Base-by-base conservation (phyloP, 2,888 invertebrate species). In the Orthosia gracilis region DNA sequence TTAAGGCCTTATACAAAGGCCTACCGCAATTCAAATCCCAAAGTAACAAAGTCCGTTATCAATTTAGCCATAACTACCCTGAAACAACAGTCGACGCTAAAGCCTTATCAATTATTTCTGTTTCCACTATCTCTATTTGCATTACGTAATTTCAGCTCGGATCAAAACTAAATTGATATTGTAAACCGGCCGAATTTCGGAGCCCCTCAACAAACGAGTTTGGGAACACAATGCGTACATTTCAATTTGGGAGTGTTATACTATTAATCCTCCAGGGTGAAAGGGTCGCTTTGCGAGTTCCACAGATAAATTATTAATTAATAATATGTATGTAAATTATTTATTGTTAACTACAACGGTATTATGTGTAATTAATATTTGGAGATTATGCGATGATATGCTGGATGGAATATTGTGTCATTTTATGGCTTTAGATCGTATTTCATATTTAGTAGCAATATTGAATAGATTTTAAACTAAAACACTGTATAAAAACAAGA, bases 161-260 rank as follows among this genome's bases (percentile, higher is more conserved):
- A 88, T 89, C 89, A 90, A 69, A 76, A 80, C 87, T 84, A 88
- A 90, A 90, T 90, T 90, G 90, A 89, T 90, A 86, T 84, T 85
- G 83, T 83, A 76, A 87, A 69, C 84, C 79, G 73, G 76, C 85
- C 74, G 74, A 88, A 83, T 85, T 85, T 70, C 70, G n/a, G 54
- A 81, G 77, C 58, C 50, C 64, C 67, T 31, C 49, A 47, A 40
- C 62, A 65, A 76, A 78, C 69, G 58, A 69, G 15, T 61, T 59
- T 58, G n/a, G 62, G 75, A 71, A 76, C 65, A 59, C 58, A 67
- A 70, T 82, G 78, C 78, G 80, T 76, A 78, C 84, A 74, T 83
- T 87, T 72, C 85, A 89, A 89, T 88, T 89, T 87, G 65, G 83
- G 21, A n/a, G 83, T n/a, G 78, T 72, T 84, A 62, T 84, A 78